phyloP scores from a whole-genome alignment of 2,888 invertebrate genomes.

The Axea sp. region DNA sequence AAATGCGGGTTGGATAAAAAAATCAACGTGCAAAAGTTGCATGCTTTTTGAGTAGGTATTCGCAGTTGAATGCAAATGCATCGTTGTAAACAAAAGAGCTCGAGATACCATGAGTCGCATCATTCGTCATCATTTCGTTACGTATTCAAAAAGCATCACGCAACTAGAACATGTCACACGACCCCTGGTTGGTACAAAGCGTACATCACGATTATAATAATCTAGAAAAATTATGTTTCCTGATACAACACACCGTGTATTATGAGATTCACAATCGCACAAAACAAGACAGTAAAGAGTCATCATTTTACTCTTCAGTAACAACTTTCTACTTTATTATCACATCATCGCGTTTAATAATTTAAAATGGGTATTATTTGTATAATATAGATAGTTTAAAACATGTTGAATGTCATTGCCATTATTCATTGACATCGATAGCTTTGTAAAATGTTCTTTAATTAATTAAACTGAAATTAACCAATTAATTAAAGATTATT shows the following conservation, averaged over 20 bases:
- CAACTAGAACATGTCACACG: conserved; percentile 33
- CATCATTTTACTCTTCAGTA: conserved; percentile 12
- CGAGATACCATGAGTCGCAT: conserved; percentile 15
- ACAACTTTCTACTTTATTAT: conserved; percentile 48
- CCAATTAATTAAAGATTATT: too few species aligned
- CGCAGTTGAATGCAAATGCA: conserved; percentile 3
- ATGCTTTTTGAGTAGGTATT: neutral
- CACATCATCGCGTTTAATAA: conserved; percentile 46
- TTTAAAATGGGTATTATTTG: conserved; percentile 38
- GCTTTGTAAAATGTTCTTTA: too few species aligned
- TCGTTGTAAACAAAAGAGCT: conserved; percentile 11
- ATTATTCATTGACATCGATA: too few species aligned
- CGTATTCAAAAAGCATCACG: conserved; percentile 27
- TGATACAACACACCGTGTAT: too few species aligned
- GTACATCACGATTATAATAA: conserved; percentile 18
- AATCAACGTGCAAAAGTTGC: too few species aligned
- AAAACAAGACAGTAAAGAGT: conserved; percentile 10
- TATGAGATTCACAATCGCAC: conserved; percentile 12
- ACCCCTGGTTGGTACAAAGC: conserved; percentile 24
- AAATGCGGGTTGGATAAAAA: too few species aligned
- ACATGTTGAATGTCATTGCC: conserved; percentile 48
- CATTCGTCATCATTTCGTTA: conserved; percentile 24
- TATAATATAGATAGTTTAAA: conserved; percentile 27
- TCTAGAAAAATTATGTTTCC: conserved; percentile 19
- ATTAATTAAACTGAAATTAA: too few species aligned